Conservation (phyloP, 2,888 invertebrate species). For the Agriopis aurantiaria region DNA sequence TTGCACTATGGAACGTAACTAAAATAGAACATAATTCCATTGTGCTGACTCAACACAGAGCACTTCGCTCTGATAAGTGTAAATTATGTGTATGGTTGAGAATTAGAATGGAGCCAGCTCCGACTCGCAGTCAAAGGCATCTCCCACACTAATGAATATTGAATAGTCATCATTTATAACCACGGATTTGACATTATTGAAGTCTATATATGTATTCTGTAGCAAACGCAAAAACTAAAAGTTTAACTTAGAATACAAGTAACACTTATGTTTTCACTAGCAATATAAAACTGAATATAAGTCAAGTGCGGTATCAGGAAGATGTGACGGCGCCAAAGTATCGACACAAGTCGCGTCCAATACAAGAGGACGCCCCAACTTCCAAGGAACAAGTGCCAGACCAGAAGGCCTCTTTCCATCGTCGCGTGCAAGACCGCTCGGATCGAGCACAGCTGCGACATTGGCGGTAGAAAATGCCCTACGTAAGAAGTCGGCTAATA, state of each 20-base stretch:
- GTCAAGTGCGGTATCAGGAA: too few relatives aligned
- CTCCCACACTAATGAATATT: neutral
- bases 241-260: neutral
- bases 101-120: constrained; percentile 20
- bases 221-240: neutral
- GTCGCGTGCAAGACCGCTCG: too few relatives aligned
- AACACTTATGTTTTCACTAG: too few relatives aligned
- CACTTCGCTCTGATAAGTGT: constrained; percentile 45
- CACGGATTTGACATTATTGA: neutral
- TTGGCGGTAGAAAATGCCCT: too few relatives aligned
- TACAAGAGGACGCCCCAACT: too few relatives aligned
- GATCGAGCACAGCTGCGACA: too few relatives aligned
- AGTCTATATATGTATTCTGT: neutral
- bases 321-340: too few relatives aligned
- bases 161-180: neutral
- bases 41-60: constrained; percentile 67
- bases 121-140: neutral
- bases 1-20: constrained; percentile 70
- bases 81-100: constrained; percentile 39
- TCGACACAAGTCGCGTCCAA: too few relatives aligned
- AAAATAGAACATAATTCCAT: constrained; percentile 78
- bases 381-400: too few relatives aligned
- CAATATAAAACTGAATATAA: too few relatives aligned
- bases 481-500: too few relatives aligned
- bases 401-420: too few relatives aligned